phyloP scores from a whole-genome alignment of 2,113 vertebrate species.

The Spermophilus dauricus region DNA sequence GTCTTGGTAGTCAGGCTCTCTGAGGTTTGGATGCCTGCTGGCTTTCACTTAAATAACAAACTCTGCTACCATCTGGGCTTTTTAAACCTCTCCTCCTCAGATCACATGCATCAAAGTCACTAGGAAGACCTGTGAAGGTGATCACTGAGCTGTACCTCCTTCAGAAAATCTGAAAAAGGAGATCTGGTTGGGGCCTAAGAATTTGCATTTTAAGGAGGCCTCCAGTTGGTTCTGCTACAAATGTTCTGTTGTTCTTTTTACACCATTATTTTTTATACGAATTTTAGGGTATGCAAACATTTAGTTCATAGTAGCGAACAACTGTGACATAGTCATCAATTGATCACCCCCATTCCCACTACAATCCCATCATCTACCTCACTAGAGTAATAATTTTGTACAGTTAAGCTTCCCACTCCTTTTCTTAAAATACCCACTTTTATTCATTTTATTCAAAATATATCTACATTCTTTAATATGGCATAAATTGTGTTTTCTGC shows the following conservation, averaged over 20 bases:
- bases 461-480: neutral
- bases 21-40: neutral
- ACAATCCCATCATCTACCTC: neutral
- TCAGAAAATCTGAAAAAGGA: neutral
- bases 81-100: neutral
- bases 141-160: neutral
- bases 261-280: neutral
- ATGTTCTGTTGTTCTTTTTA: neutral
- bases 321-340: neutral
- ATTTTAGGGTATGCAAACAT: neutral
- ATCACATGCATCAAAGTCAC: neutral
- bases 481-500: neutral
- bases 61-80: neutral
- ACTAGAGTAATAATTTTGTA: neutral
- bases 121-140: neutral
- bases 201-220: neutral
- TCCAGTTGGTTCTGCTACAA: neutral
- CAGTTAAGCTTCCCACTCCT: neutral
- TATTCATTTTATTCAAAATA: constrained; percentile 24
- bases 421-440: neutral
- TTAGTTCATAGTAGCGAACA: neutral
- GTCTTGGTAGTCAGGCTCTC: neutral
- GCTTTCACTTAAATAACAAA: neutral
- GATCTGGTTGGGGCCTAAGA: neutral
- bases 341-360: neutral